phyloP scores from a whole-genome alignment of 2,888 invertebrate genomes.

The Agonum fuliginosum region DNA sequence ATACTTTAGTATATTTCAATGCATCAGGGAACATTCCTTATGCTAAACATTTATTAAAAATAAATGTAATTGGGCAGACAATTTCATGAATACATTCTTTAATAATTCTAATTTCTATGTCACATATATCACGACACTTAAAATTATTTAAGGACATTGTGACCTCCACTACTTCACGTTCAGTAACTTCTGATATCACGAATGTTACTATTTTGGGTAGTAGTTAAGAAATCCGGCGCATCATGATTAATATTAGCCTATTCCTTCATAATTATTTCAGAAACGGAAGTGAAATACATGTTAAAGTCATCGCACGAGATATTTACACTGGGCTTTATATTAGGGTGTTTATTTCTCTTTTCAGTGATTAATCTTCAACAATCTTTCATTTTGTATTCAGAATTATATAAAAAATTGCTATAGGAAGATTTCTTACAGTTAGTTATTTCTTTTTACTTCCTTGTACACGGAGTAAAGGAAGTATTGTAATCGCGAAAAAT shows the following conservation, averaged over 20 bases:
- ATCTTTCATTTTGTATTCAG: not conserved
- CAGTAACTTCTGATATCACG: not conserved
- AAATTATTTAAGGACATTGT: not conserved
- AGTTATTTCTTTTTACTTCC: not conserved
- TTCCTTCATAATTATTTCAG: not conserved
- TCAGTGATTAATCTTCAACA: not conserved
- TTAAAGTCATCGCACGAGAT: not conserved
- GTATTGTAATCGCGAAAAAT: too few species aligned
- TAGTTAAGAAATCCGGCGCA: not conserved
- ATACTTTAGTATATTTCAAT: slow-evolving; percentile 9
- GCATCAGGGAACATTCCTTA: not conserved
- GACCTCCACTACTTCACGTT: not conserved
- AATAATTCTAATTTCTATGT: too few species aligned
- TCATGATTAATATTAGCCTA: not conserved
- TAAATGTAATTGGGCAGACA: not conserved
- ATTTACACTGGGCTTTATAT: not conserved
- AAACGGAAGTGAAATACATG: not conserved
- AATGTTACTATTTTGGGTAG: not conserved
- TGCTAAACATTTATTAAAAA: not conserved
- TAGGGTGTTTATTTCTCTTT: too few species aligned
- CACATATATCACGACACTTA: not conserved
- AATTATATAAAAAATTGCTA: not conserved
- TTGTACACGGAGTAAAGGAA: too few species aligned
- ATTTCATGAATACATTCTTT: too few species aligned
- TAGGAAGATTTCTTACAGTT: not conserved